These are phyloP conservation scores for Prunella strophiata DNA, from an alignment of 2,797 vertebrate species.

Conservation along the genomic window DNA sequence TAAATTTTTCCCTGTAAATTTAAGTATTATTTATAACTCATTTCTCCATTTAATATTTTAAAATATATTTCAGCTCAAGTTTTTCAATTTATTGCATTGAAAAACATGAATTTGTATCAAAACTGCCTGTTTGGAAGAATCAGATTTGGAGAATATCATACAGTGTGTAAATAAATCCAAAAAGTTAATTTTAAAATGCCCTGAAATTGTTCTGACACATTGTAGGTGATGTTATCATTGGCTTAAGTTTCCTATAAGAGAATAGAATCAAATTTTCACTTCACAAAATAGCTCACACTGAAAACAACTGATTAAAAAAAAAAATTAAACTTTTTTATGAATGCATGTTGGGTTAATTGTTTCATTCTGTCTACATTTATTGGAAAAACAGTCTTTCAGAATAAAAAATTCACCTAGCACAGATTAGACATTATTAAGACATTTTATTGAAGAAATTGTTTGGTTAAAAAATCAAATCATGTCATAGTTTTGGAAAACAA, in stretches of 20 bases:
- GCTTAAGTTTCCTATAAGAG: background rate
- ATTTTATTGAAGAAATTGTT: background rate
- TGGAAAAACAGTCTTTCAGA: background rate
- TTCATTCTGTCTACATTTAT: background rate
- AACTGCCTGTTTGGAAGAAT: background rate
- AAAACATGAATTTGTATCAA: background rate
- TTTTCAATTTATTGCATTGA: background rate
- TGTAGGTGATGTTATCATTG: background rate
- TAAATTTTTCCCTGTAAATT: background rate
- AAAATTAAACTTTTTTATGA: background rate
- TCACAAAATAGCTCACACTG: background rate
- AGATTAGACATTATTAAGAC: background rate
- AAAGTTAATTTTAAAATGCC: background rate
- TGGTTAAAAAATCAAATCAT: background rate
- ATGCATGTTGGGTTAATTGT: background rate
- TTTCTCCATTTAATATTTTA: background rate
- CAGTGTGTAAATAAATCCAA: background rate
- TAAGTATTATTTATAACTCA: background rate
- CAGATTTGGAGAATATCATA: background rate
- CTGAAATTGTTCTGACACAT: background rate
- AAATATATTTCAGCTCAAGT: background rate
- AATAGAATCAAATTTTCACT: background rate
- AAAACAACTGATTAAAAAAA: background rate
- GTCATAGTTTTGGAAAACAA: background rate
- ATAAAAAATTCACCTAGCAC: background rate